Evolutionary conservation across 2,113 vertebrate species (phyloP), one percentile per base, ranked within the genome.

Genomic region (Naja naja): DNA sequence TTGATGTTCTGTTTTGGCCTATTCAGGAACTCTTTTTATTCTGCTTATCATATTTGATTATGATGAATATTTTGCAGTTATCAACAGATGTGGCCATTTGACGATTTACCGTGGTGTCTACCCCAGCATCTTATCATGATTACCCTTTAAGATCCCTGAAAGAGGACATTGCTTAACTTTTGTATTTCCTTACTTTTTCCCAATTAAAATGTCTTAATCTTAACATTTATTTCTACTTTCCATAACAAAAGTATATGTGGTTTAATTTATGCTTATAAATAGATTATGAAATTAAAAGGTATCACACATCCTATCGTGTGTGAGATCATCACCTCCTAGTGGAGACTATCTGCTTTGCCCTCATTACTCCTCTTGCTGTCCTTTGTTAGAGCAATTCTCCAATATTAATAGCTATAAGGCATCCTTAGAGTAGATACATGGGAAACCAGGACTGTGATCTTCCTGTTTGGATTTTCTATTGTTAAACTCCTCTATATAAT

Each of bases 1-100:
- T 94, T 92, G 95, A 90, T 88, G 49, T 92, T 95, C 12, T 85
- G 47, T 74, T 88, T 60, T 74, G 58, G 30, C 12, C 49, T 45
- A 53, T 4, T 7, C 23, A 74, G 16, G 7, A 30, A 34, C 14
- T 39, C 25, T 1, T 91, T 94, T 87, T 90, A 14, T 45, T 94
- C 91, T 91, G 45, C 22, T 90, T n/a, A 52, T 12, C 4, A 52
- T 25, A 3, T 94, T 91, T 87, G 34, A 86, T 14, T 60, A 18
- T 86, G 23, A 23, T 86, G 16, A 89, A 58, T 85, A 56, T 34
- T 92, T 89, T 16, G 5, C 18, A 30, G 45, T 53, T 23, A 39
- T 89, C 2, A 39, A 47, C 45, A 85, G 25, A 5, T 30, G 25
- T 81, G 64, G 16, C 60, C 18, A 23, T 23, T 45, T 69, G 3